phyloP scores from a whole-genome alignment of 2,113 vertebrate species.

The Callipepla californica region DNA sequence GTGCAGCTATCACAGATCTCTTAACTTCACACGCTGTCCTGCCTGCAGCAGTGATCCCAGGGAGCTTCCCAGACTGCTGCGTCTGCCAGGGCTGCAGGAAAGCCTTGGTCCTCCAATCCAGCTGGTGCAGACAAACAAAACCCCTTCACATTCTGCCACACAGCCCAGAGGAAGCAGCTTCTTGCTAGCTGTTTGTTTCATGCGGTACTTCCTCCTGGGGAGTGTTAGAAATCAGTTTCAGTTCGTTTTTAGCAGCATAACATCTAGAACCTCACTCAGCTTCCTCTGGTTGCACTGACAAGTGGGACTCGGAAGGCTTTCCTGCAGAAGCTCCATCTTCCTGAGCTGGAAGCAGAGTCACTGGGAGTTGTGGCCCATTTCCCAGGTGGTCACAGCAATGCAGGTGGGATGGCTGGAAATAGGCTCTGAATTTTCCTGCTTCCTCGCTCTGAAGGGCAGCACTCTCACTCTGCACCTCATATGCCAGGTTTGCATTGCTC shows the following conservation, averaged over 20 bases:
- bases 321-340: background rate
- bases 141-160: background rate
- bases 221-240: background rate
- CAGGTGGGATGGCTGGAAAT: background rate
- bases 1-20: background rate
- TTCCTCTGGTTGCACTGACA: background rate
- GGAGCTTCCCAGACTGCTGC: background rate
- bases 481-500: background rate
- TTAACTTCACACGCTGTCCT: background rate
- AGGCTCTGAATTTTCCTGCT: background rate
- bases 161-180: background rate
- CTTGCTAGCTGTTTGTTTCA: background rate
- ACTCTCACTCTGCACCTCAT: background rate
- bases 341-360: background rate
- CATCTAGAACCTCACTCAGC: background rate
- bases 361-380: background rate
- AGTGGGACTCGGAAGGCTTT: rapidly evolving
- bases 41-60: background rate
- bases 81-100: background rate
- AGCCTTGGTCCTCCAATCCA: background rate
- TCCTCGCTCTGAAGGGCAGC: no score
- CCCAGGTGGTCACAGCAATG: rapidly evolving
- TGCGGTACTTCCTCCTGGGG: background rate
- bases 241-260: background rate
- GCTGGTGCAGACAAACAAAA: background rate